Evolutionary conservation across 2,797 vertebrate genomes (phyloP).

Genomic region (Ciconia nigra): DNA sequence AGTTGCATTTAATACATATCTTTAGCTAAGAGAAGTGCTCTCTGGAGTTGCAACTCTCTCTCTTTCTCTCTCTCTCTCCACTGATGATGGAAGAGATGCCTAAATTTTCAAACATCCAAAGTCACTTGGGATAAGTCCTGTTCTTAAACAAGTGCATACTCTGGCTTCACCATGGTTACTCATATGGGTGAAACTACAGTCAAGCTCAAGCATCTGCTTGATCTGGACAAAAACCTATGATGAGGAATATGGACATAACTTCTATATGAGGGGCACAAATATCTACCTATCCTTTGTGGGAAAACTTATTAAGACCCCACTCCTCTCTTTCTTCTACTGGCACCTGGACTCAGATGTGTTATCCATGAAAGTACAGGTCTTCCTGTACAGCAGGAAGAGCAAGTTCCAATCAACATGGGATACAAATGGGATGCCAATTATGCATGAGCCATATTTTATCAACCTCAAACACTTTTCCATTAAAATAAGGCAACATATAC

Average conservation of each 20-base stretch:
- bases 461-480: constrained; percentile 30
- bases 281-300: not conserved
- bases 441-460: constrained; percentile 19
- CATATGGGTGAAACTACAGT: not conserved
- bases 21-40: not conserved
- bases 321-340: not conserved
- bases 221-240: not conserved
- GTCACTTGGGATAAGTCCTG: not conserved
- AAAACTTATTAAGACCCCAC: not conserved
- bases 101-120: not conserved
- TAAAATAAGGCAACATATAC: constrained; percentile 35
- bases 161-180: not conserved
- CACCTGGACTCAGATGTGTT: not conserved
- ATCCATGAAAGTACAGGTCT: not conserved
- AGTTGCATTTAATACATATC: not conserved
- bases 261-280: not conserved
- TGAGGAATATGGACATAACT: not conserved
- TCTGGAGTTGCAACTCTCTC: not conserved
- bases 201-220: not conserved
- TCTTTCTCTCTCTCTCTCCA: not conserved
- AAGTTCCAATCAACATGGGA: not conserved
- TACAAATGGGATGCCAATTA: constrained; percentile 27
- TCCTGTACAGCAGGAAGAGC: not conserved
- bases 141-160: not conserved
- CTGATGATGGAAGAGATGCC: not conserved